phyloP scores from a whole-genome alignment of 2,113 vertebrate genomes.

The Nerophis ophidion region DNA sequence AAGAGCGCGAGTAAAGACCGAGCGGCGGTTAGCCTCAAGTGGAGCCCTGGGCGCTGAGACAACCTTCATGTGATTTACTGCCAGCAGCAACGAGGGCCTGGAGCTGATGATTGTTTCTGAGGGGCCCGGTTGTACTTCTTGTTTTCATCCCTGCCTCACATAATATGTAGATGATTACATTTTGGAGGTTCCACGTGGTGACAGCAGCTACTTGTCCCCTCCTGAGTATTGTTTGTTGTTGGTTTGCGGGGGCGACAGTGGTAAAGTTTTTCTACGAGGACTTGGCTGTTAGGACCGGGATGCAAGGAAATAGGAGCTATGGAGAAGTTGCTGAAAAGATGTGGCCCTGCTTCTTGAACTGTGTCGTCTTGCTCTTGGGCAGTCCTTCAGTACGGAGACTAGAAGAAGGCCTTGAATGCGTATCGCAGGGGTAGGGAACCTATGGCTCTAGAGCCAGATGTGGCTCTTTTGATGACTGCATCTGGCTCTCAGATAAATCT shows the following conservation, averaged over 20 bases:
- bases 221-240: slow-evolving; percentile 39
- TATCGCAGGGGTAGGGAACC: too few relatives aligned
- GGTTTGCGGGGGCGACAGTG: slow-evolving; percentile 38
- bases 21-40: slow-evolving; percentile 59
- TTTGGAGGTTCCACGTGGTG: slow-evolving; percentile 41
- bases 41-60: slow-evolving; percentile 38
- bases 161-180: slow-evolving; percentile 21
- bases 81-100: slow-evolving; percentile 41
- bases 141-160: slow-evolving; percentile 16
- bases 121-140: slow-evolving; percentile 16
- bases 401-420: too few relatives aligned
- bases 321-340: background rate
- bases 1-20: slow-evolving; percentile 46
- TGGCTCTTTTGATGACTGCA: too few relatives aligned
- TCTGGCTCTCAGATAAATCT: too few relatives aligned
- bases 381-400: too few relatives aligned
- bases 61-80: slow-evolving; percentile 58
- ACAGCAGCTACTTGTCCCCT: slow-evolving; percentile 39
- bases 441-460: too few relatives aligned
- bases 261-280: background rate
- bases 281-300: background rate
- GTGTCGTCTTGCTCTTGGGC: background rate
- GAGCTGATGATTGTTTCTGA: slow-evolving; percentile 55
- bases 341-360: background rate
- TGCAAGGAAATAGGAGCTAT: background rate